Conservation (phyloP, 2,113 vertebrate species). For the Pyrgilauda ruficollis region DNA sequence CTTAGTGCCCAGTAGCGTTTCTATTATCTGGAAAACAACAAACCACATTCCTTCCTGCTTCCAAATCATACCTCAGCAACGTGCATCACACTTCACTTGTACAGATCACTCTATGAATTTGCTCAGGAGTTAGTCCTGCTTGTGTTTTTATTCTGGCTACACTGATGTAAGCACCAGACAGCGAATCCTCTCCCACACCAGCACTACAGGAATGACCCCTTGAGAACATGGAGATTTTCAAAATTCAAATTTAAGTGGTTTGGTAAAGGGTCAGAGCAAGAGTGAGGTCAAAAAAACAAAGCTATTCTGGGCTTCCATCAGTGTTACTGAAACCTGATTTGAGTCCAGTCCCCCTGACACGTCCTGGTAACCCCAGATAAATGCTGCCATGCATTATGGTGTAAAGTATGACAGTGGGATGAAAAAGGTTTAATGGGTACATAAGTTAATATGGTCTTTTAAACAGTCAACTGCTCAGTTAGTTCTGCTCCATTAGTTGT, state of each 20-base stretch:
- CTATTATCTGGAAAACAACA: constrained; percentile 56
- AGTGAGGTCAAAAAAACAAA: not conserved
- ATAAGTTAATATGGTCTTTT: constrained; percentile 27
- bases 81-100: constrained; percentile 26
- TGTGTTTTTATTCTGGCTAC: not conserved
- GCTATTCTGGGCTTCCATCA: constrained; percentile 42
- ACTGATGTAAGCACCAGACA: constrained; percentile 57
- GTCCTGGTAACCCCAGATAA: constrained; percentile 22
- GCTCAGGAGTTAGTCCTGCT: not conserved
- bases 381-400: constrained; percentile 60
- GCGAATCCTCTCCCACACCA: not conserved
- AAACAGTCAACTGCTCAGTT: constrained; percentile 2
- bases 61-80: not conserved
- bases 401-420: constrained; percentile 50
- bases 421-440: constrained; percentile 40
- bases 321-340: not conserved
- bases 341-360: constrained; percentile 10
- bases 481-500: not conserved
- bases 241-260: not conserved
- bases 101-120: not conserved
- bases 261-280: not conserved
- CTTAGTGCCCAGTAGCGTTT: constrained; percentile 39
- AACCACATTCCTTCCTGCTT: constrained; percentile 58
- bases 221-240: not conserved
- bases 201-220: not conserved